Evolutionary conservation across 1,140 invertebrate species (phyloP).

Genomic region (Leucophenga varia): DNA sequence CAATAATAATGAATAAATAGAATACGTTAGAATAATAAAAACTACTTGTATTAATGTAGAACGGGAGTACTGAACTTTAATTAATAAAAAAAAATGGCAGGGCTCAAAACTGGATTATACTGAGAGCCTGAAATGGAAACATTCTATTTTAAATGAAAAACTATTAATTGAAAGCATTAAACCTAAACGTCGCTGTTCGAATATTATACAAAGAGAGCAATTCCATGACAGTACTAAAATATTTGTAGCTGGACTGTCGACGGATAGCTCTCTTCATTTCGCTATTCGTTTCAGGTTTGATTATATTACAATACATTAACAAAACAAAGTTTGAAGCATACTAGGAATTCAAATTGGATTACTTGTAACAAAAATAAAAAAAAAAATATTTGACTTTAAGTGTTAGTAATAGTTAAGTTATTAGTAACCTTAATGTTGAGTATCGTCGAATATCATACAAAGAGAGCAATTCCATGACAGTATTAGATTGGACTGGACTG

Average conservation of each 20-base stretch:
- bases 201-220: conserved; percentile 68
- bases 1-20: too few species aligned
- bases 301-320: too few species aligned
- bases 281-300: conserved; percentile 59
- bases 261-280: conserved; percentile 69
- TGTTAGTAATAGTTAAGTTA: background rate
- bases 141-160: too few species aligned
- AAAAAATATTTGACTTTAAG: too few species aligned
- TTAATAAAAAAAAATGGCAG: too few species aligned
- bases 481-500: conserved; percentile 63
- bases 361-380: background rate
- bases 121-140: too few species aligned
- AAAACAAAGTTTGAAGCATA: too few species aligned
- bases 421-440: conserved; percentile 21
- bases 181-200: conserved; percentile 40
- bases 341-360: background rate
- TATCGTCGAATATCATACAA: conserved; percentile 60
- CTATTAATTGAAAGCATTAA: too few species aligned
- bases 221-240: conserved; percentile 67
- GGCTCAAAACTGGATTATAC: too few species aligned
- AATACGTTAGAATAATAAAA: too few species aligned
- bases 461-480: conserved; percentile 70
- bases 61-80: too few species aligned
- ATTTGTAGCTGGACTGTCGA: conserved; percentile 62
- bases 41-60: too few species aligned